phyloP scores from a whole-genome alignment of 2,888 invertebrate species.

The Cyclophora albipunctata region DNA sequence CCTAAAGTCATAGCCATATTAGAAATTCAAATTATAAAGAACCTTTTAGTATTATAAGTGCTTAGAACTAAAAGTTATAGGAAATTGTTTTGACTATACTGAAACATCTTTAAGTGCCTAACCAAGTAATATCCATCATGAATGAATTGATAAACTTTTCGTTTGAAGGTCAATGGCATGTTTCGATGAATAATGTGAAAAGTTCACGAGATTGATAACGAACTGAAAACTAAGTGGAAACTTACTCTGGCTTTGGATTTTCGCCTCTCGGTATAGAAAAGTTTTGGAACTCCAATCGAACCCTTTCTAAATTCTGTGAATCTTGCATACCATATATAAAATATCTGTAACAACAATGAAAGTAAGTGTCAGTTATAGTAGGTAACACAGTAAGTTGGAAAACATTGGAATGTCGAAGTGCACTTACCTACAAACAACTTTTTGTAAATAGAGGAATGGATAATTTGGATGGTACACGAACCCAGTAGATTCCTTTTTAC shows the following conservation, averaged over 20 bases:
- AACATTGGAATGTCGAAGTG: neutral
- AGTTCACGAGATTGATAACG: slow-evolving; percentile 5
- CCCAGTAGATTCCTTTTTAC: slow-evolving; percentile 93
- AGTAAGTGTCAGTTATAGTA: neutral
- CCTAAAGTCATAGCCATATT: too few species aligned
- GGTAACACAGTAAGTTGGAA: neutral
- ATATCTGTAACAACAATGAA: slow-evolving; percentile 76
- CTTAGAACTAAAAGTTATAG: too few species aligned
- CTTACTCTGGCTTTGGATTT: slow-evolving; percentile 85
- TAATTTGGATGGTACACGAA: slow-evolving; percentile 97
- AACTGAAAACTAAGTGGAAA: slow-evolving; percentile 24
- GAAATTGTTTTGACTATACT: too few species aligned
- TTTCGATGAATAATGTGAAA: slow-evolving; percentile 12
- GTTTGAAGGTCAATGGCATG: slow-evolving; percentile 1
- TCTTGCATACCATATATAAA: slow-evolving; percentile 99
- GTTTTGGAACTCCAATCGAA: slow-evolving; percentile 89
- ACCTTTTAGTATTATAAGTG: too few species aligned
- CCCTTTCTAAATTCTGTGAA: slow-evolving; percentile 95
- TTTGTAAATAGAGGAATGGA: slow-evolving; percentile 95
- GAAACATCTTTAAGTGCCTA: too few species aligned
- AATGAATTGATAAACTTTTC: slow-evolving; percentile 1
- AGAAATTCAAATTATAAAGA: too few species aligned
- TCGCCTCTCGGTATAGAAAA: slow-evolving; percentile 93
- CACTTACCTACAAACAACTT: slow-evolving; percentile 91
- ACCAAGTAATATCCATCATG: neutral